Base-by-base conservation (phyloP, 2,888 invertebrate species). In the Kuschelorhynchus macadamiae region DNA sequence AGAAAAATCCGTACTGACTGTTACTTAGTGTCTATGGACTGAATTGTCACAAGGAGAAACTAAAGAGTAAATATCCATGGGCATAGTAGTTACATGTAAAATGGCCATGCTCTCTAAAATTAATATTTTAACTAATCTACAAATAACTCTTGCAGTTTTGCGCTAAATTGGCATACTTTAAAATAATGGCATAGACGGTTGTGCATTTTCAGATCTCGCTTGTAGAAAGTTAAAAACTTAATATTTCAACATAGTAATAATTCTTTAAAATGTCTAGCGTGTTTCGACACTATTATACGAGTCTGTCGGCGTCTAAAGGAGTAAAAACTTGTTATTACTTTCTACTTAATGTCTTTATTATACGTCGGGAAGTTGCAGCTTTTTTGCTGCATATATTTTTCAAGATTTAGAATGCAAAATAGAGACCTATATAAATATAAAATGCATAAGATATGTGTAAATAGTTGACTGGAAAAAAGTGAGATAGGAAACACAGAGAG, bases 311-410 rank as follows among this genome's bases (percentile, higher is more conserved):
- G 50, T 42, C 30, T 18, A 16, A 53, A 53, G 39, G 44, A 21
- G 53, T 44, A 52, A 62, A 62, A 62, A 62, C 52, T 62, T 33
- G 53, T 62, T 53, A 62, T 53, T 62, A 53, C 50, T 52, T 47
- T 50, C 52, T 36, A 33, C 62, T 44, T 53, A 62, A 62, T 53
- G 62, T 53, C 52, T 62, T 62, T 62, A 62, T 62, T 62, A 62
- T 62, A 55, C 53, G 53, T 41, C 53, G 39, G 41, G 25, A 55
- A 55, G 53, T 55, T 55, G 41, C 53, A 55, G 25, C 20, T 55
- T 55, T 55, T 41, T 55, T 2, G 53, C 25, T 18, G 41, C 25
- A 21, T 25, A 41, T n/a, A 55, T 55, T 55, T 55, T 41, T 52
- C 52, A 12, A 12, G 36, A 36, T n/a, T n/a, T n/a, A n/a, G n/a